A percentile compares a stretch with the other conserved stretches of the same genome.
Conservation (phyloP, 2,888 invertebrate species). For the Harpagoxenus sublaevis region DNA sequence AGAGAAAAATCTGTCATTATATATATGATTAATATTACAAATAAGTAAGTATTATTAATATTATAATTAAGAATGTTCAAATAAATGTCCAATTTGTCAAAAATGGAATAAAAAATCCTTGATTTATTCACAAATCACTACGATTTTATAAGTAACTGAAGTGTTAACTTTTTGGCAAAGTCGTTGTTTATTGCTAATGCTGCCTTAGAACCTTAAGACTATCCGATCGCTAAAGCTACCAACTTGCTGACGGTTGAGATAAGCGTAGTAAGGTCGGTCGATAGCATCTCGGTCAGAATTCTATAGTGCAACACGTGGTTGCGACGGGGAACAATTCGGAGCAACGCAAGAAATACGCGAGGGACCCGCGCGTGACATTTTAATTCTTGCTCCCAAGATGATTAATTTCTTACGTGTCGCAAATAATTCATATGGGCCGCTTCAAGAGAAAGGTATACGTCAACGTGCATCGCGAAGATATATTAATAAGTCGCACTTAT, state of each 20-base stretch:
- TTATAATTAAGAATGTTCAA: slow-evolving; percentile 9
- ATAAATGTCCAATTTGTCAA: slow-evolving; percentile 17
- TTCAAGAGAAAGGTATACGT: neutral
- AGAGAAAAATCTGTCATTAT: neutral
- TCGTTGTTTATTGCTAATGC: neutral
- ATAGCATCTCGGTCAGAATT: slow-evolving; percentile 62
- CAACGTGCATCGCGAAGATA: neutral
- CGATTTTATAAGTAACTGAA: neutral
- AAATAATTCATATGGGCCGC: neutral
- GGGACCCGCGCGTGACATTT: slow-evolving; percentile 35
- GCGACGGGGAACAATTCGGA: slow-evolving; percentile 69
- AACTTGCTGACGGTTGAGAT: neutral
- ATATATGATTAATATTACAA: neutral
- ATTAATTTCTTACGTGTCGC: slow-evolving; percentile 33
- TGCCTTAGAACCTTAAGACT: neutral
- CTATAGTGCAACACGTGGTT: slow-evolving; percentile 75
- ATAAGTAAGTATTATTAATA: neutral
- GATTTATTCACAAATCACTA: slow-evolving; percentile 6
- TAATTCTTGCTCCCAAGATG: slow-evolving; percentile 11
- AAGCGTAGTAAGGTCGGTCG: slow-evolving; percentile 14
- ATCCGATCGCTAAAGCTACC: neutral
- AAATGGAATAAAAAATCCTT: neutral
- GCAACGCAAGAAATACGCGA: slow-evolving; percentile 46
- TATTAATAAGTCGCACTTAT: neutral
- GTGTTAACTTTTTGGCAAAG: neutral